Base-by-base conservation (phyloP, 2,888 invertebrate species). In the Sinohyriopsis cumingii region DNA sequence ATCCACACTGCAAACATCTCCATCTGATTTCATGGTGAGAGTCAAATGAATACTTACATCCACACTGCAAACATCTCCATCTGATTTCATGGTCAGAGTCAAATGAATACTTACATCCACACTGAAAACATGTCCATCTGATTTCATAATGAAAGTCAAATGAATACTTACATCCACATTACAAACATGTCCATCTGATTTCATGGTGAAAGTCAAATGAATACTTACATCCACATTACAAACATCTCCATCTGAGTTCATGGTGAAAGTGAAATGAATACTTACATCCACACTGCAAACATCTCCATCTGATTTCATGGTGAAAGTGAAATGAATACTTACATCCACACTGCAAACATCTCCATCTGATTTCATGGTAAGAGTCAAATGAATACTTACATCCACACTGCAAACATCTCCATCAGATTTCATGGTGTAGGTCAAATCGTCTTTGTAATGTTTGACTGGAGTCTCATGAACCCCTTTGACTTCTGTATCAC, bases 371-470 rank as follows among this genome's bases (percentile, higher is more conserved):
- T 33, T 33, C 1, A 33, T 33, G 15, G 4, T 25, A 4, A 25
- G 4, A 25, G 28, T 6, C n/a, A n/a, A 62, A 56, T n/a, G 33
- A 22, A 28, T 55, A 70, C 73, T 76, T 72, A 77, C 80, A 70
- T 76, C 59, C 19, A 78, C 73, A 24, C 60, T 55, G 62, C 81
- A 79, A 20, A 74, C 75, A 61, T 18, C 59, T 55, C 62, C 68
- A 28, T 56, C 25, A n/a, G 69, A 60, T 4, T 55, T 64, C 54
- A 87, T 79, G 54, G 63, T 28, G 45, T n/a, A 85, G 59, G 76
- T 83, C 66, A 87, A 65, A 73, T 85, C 84, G 80, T 87, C 87
- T n/a, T 82, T 73, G 65, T 87, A 87, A 59, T 80, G 73, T 62
- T 85, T 81, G 55, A 71, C 69, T 25, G 87, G 87, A 1, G 87